Conservation (phyloP, 64 coral and sea anemone genomes). For the Stichodactyla helianthus region DNA sequence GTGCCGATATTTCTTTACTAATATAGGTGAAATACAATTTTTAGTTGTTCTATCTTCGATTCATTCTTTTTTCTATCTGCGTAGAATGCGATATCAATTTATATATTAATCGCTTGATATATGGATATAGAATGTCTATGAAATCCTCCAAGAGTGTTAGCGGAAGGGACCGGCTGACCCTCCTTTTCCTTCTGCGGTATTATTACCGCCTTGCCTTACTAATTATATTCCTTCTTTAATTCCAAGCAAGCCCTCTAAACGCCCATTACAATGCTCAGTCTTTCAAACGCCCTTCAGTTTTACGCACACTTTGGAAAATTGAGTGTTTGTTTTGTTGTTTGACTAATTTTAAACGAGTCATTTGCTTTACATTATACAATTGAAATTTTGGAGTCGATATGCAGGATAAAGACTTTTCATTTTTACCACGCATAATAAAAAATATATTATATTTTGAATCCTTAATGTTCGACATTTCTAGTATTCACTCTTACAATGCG, state of each 20-base stretch:
- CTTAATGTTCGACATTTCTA: no score
- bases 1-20: neutral
- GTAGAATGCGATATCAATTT: neutral
- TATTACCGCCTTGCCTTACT: neutral
- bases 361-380: neutral
- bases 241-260: neutral
- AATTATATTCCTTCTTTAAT: neutral
- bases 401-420: no score
- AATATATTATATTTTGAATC: no score
- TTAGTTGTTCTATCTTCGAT: no score
- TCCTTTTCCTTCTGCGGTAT: neutral
- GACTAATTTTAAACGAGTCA: constrained; percentile 3
- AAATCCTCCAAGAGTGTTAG: neutral
- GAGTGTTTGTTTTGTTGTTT: constrained; percentile 3
- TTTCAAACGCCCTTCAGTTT: neutral
- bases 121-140: neutral
- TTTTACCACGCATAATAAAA: no score
- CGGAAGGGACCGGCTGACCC: neutral
- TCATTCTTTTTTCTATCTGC: neutral
- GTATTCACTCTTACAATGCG: no score
- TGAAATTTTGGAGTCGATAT: no score
- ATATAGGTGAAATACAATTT: no score
- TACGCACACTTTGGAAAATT: neutral
- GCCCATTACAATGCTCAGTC: neutral
- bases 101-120: no score